phyloP scores from a whole-genome alignment of 1,140 invertebrate genomes.

The Drosophila nasuta region DNA sequence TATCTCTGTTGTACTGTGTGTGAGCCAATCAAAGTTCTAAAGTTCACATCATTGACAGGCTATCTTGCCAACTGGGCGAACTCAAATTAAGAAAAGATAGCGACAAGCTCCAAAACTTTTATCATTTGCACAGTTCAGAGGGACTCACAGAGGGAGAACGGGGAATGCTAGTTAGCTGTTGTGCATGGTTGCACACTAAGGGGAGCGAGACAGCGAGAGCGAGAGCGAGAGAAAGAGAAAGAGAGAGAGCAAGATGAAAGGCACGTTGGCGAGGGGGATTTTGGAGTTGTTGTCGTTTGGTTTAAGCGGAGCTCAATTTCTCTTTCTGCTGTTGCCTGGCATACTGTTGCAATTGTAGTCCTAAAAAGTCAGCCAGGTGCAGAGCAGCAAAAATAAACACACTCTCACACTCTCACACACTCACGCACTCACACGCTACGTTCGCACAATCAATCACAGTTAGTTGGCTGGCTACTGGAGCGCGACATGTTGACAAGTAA shows the following conservation, averaged over 20 bases:
- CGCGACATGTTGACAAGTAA: slow-evolving; percentile 60
- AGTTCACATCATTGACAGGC: slow-evolving; percentile 76
- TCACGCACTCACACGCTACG: slow-evolving; percentile 35
- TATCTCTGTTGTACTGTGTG: slow-evolving; percentile 16
- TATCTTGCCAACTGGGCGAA: slow-evolving; percentile 56
- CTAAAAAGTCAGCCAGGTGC: slow-evolving; percentile 20
- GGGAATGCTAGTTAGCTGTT: slow-evolving; percentile 15
- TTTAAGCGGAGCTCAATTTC: slow-evolving; percentile 14
- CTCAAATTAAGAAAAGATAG: slow-evolving; percentile 79
- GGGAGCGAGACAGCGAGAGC: background rate
- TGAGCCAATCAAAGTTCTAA: slow-evolving; percentile 78
- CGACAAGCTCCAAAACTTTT: slow-evolving; percentile 66
- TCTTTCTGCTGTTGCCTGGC: slow-evolving; percentile 16
- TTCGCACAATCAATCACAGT: slow-evolving; percentile 66
- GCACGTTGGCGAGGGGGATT: too few species aligned
- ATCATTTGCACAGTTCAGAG: slow-evolving; percentile 71
- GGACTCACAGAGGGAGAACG: slow-evolving; percentile 9
- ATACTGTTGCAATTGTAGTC: slow-evolving; percentile 18
- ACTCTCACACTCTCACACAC: slow-evolving; percentile 7
- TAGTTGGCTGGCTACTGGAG: slow-evolving; percentile 49
- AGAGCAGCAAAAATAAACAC: slow-evolving; percentile 12
- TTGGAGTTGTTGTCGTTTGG: slow-evolving; percentile 1
- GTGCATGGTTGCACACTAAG: slow-evolving; percentile 16
- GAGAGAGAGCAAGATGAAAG: background rate
- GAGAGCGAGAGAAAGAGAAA: background rate